Evolutionary conservation across 2,888 invertebrate genomes (phyloP), one percentile per base, ranked within the genome.

Genomic region (Trissonchulus sp.): DNA sequence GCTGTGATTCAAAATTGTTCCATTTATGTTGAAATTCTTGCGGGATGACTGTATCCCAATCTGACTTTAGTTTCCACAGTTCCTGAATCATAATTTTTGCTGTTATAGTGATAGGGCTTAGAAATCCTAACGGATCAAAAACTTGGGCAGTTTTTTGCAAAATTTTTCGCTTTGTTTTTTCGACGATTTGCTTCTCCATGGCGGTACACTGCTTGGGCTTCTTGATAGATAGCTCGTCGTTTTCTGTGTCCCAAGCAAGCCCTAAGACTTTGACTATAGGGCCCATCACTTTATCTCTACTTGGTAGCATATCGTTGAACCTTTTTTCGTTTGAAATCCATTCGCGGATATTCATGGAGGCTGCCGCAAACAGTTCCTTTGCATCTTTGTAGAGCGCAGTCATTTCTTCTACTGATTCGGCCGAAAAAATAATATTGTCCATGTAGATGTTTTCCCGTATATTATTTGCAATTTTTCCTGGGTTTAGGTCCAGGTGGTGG

Each of bases 401-500:
- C 8, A 48, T 8, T 48, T 48, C 48, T 15, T 23, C 23, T 8
- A 23, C 23, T 8, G 48, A 15, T 15, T 48, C 48, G 8, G 48
- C 48, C 8, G 8, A 15, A 23, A 48, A 48, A 48, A 48, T 15
- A 23, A 48, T 48, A 23, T 48, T 48, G 48, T 48, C 48, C 48
- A 48, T 48, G 23, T 48, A 48, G 8, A 48, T 48, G 23, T 48
- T 48, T 15, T 23, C 48, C 8, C 8, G 23, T 8, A 48, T 48
- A 23, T 48, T 48, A 8, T 8, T 15, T 23, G 48, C 8, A 8
- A 48, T 23, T 15, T 8, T 48, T 48, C 48, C 48, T 48, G 48
- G 48, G 23, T 48, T 48, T 23, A 15, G 48, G 48, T 23, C 15
- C 30, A 63, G 68, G 38, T 77, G 78, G 15, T 68, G 30, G 18